Base-by-base conservation (phyloP, 2,888 invertebrate species). In the Diadegma fenestrale region DNA sequence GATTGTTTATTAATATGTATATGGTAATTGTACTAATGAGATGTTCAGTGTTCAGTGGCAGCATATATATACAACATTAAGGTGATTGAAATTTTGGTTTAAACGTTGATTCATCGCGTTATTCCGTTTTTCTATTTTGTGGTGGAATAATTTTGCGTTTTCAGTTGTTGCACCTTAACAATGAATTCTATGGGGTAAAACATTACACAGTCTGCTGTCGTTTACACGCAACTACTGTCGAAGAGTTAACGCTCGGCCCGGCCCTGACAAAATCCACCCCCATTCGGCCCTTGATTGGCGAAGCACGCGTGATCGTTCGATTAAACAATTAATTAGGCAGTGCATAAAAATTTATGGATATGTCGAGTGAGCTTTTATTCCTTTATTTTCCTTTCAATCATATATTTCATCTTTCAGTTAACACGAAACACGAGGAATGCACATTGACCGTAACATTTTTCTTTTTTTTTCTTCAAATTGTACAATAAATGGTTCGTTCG, bases 1-100 rank as follows among this genome's bases (percentile, higher is more conserved):
- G 87, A 86, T 87, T 87, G 87, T 88, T 85, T 85, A 85, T 86
- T 85, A 90, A 91, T 91, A 90, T 88, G 87, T 90, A 91, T 92
- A 91, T 88, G 90, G 90, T 92, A 93, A 93, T 93, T 93, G 92
- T 93, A 93, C 93, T 93, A 93, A 93, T 90, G 93, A 93, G 92
- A 93, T 93, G 93, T 58, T 58, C 26, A 58, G 58, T 93, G 93
- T 93, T 93, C 92, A 93, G 93, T 94, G 94, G 93, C 93, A 93
- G 93, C 92, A 91, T 91, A 89, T 91, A 89, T 90, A 89, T 90
- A 89, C 89, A n/a, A 91, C 90, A 91, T 87, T 90, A 90, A 89
- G 89, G 86, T 87, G 79, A 77, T 79, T 86, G 87, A 71, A 68
- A 73, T 64, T 61, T 81, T 85, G 41, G 87, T 41, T n/a, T n/a